Base-by-base conservation (phyloP, 1,140 invertebrate genomes). In the Drosophila kurseongensis region DNA sequence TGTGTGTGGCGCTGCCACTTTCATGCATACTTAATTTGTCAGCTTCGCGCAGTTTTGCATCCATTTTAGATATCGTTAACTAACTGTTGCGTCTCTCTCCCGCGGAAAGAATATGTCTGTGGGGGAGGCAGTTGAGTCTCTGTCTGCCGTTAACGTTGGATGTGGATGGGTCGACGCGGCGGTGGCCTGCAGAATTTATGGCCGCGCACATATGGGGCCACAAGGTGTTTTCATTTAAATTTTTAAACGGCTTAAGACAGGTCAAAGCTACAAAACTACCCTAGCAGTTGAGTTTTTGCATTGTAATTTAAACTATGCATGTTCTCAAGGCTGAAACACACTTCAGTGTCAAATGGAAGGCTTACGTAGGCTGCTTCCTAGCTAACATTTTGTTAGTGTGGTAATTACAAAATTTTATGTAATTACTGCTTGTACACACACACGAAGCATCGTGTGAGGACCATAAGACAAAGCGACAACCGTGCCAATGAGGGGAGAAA, bases 361-460 rank as follows among this genome's bases (percentile, higher is more conserved):
- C 8, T 57, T 72, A 72, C 73, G 73, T 75, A 76, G 67, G 32
- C 66, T 76, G 16, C 62, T 45, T 54, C 10, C 68, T 48, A 41
- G 41, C 38, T 51, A 47, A 52, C 72, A 78, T 41, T 71, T 63
- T 80, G 66, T 66, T 61, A 69, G 72, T 66, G 71, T 57, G 80
- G 77, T 91, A 91, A 91, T 91, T 91, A 91, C 66, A 89, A 88
- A 84, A 91, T 91, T 89, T 82, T 85, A 88, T 91, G 83, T 77
- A 78, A 91, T 84, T 76, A 91, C 29, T 32, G 29, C 29, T 32
- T 32, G 29, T 32, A 32, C 29, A 32, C 29, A 32, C 29, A 32
- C 29, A 32, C 80, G 54, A 52, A 62, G 14, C 44, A 40, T 13
- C 40, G 47, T 48, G 27, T 14, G 27, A 48, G 48, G 27, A 23